These are phyloP conservation scores for Enoplosus armatus DNA, from an alignment of 2,797 vertebrate species.

Conservation along the genomic window DNA sequence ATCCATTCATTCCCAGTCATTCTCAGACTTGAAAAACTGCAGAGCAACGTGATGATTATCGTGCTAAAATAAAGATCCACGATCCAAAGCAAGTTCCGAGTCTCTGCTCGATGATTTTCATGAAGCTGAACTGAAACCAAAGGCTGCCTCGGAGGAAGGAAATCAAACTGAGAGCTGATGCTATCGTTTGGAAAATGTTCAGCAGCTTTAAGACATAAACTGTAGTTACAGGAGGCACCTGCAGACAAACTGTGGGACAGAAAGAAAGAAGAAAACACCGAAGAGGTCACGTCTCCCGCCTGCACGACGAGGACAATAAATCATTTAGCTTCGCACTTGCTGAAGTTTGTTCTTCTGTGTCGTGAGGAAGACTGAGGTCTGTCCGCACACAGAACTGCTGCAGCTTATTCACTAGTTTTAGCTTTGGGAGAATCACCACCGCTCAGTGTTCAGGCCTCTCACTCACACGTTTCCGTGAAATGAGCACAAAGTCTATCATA, in stretches of 20 bases:
- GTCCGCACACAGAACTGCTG: conserved; percentile 60
- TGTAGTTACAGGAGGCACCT: not conserved
- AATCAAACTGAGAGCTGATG: not conserved
- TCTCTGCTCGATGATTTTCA: not conserved
- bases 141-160: not conserved
- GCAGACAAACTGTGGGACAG: not conserved
- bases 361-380: not conserved
- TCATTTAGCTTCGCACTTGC: not conserved
- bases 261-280: no score
- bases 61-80: not conserved
- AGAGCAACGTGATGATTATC: not conserved
- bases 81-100: conserved; percentile 10
- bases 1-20: no score
- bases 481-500: conserved; percentile 32
- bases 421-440: conserved; percentile 80
- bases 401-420: conserved; percentile 71
- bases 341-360: conserved; percentile 2
- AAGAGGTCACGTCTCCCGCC: no score
- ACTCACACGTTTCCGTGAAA: not conserved
- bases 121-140: not conserved
- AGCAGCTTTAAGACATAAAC: conserved; percentile 2
- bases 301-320: not conserved
- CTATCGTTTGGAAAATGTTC: not conserved
- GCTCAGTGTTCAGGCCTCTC: conserved; percentile 71
- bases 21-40: no score